Evolutionary conservation across 37 sponge, comb jelly and placozoan genomes (phyloP), one percentile per base, ranked within the genome.

Genomic region (Beroe ovata): DNA sequence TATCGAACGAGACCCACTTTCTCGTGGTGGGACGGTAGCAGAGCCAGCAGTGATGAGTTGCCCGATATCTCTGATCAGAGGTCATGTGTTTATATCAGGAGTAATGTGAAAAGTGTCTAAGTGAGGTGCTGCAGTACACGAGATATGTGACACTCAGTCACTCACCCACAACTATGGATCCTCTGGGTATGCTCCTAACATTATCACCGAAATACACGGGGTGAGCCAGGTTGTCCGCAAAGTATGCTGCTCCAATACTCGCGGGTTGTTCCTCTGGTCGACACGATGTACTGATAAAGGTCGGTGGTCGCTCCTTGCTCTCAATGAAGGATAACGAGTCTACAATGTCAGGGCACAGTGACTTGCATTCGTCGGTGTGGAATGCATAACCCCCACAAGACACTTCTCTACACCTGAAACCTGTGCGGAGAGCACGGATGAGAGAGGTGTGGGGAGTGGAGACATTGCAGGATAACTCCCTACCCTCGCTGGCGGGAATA

Each of bases 61-160:
- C 84, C 84, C 28, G 84, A 77, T 28, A 77, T n/a, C 54, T 77
- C 84, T 77, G n/a, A n/a, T n/a, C n/a, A n/a, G n/a, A n/a, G n/a
- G n/a, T n/a, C n/a, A n/a, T n/a, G n/a, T n/a, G n/a, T n/a, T n/a
- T n/a, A n/a, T n/a, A n/a, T n/a, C n/a, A n/a, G n/a, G n/a, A n/a
- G n/a, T n/a, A n/a, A n/a, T n/a, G n/a, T n/a, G n/a, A n/a, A n/a
- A n/a, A n/a, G n/a, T n/a, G n/a, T n/a, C n/a, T n/a, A n/a, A n/a
- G n/a, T n/a, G n/a, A n/a, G n/a, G n/a, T n/a, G n/a, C n/a, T n/a
- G n/a, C n/a, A n/a, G n/a, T n/a, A n/a, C n/a, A n/a, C n/a, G n/a
- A n/a, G n/a, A n/a, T n/a, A n/a, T n/a, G n/a, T n/a, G n/a, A n/a
- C 64, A 63, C 25, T 26, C n/a, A 8, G 64, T 35, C 47, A 77